Percentiles rank a stretch among this genome's conserved stretches.
Evolutionary conservation across 2,113 vertebrate species (phyloP).

Genomic region (Neoarius graeffei): DNA sequence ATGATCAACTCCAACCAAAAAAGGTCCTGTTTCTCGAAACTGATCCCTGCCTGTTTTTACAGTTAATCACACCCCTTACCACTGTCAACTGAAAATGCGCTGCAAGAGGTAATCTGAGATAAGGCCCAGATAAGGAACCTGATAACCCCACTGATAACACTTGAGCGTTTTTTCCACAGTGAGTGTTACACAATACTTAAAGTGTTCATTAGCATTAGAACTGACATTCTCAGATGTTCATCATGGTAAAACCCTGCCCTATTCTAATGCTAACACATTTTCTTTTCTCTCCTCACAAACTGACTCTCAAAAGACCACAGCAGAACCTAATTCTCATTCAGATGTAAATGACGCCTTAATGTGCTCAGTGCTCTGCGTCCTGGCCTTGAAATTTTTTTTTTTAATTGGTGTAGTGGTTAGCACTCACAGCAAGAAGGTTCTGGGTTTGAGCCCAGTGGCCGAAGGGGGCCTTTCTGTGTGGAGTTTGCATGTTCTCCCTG

Average conservation of each 20-base stretch:
- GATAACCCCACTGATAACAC: slow-evolving; percentile 12
- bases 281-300: background rate
- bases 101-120: background rate
- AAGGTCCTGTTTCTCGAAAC: too few relatives aligned
- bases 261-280: background rate
- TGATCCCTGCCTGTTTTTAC: background rate
- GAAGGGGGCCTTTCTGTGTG: too few relatives aligned
- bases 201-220: slow-evolving; percentile 8
- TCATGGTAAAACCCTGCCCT: background rate
- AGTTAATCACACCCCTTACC: background rate
- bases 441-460: too few relatives aligned
- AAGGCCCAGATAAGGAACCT: background rate
- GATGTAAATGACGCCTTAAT: background rate
- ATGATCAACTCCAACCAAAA: background rate
- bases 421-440: too few relatives aligned
- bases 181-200: background rate
- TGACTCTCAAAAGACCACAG: background rate
- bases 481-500: too few relatives aligned
- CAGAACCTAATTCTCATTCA: background rate
- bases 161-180: background rate
- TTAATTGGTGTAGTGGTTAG: too few relatives aligned
- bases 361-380: background rate
- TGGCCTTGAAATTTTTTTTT: too few relatives aligned
- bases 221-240: background rate
- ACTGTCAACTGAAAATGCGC: background rate